These are phyloP conservation scores for Rhimphoctona megacephalus DNA, from an alignment of 2,888 invertebrate genomes.

Conservation along the genomic window DNA sequence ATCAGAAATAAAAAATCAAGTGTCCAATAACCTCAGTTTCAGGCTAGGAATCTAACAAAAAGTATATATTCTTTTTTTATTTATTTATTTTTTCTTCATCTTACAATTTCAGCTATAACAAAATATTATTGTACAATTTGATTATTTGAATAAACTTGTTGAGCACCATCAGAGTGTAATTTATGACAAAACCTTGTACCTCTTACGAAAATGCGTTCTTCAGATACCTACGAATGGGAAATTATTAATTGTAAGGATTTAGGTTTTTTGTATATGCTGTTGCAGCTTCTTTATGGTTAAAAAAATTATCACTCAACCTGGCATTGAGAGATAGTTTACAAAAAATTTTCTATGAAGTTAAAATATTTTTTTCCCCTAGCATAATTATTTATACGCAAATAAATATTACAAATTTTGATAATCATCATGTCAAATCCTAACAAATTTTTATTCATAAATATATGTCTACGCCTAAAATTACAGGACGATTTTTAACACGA, in stretches of 20 bases:
- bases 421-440: neutral
- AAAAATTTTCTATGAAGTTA: neutral
- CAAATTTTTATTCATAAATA: neutral
- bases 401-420: neutral
- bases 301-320: neutral
- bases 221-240: neutral
- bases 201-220: conserved; percentile 12
- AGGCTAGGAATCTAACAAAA: neutral
- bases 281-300: neutral
- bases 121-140: conserved; percentile 58
- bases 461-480: neutral
- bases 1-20: neutral
- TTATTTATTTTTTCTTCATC: conserved; percentile 15
- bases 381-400: neutral
- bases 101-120: conserved; percentile 43
- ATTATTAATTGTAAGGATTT: conserved; percentile 21
- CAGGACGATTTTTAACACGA: neutral
- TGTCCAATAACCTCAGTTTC: neutral
- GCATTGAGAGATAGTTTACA: neutral
- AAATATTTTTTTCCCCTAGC: neutral
- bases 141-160: conserved; percentile 63
- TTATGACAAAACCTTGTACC: conserved; percentile 58
- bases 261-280: neutral
- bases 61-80: neutral
- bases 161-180: conserved; percentile 54